These are phyloP conservation scores for Habropoda laboriosa DNA, from an alignment of 1,140 invertebrate species.

Conservation along the genomic window DNA sequence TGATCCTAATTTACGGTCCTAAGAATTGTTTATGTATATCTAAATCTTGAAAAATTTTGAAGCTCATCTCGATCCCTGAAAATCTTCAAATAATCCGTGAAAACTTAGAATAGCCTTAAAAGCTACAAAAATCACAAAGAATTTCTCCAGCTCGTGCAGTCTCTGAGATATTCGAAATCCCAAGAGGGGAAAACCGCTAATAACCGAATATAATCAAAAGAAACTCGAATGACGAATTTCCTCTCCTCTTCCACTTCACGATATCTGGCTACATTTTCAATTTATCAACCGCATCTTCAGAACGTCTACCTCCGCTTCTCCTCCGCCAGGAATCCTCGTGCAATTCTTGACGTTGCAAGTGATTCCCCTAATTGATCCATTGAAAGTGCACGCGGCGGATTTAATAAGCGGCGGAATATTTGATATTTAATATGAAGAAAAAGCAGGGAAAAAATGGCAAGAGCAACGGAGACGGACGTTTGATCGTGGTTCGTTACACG, in stretches of 20 bases:
- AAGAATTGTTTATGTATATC: too few relatives aligned
- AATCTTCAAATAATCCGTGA: too few relatives aligned
- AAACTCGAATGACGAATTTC: not conserved
- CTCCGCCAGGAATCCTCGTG: not conserved
- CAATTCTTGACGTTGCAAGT: not conserved
- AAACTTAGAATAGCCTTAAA: too few relatives aligned
- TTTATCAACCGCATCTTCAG: not conserved
- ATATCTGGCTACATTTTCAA: not conserved
- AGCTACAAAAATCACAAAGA: too few relatives aligned
- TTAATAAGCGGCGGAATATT: conserved; percentile 25
- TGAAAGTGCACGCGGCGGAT: not conserved
- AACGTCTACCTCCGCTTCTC: not conserved
- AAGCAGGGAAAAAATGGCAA: not conserved
- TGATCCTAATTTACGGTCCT: too few relatives aligned
- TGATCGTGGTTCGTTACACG: conserved; percentile 15
- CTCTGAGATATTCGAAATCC: too few relatives aligned
- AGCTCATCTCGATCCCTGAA: too few relatives aligned
- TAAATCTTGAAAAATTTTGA: too few relatives aligned
- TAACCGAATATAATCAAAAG: not conserved
- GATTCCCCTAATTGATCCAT: conserved; percentile 7
- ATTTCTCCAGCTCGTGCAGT: too few relatives aligned
- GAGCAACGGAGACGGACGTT: not conserved
- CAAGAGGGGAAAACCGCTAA: too few relatives aligned
- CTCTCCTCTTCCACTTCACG: too few relatives aligned
- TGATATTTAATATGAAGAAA: conserved; percentile 19